Evolutionary conservation across 2,797 vertebrate species (phyloP), one percentile per base, ranked within the genome.

Genomic region (Fratercula arctica): DNA sequence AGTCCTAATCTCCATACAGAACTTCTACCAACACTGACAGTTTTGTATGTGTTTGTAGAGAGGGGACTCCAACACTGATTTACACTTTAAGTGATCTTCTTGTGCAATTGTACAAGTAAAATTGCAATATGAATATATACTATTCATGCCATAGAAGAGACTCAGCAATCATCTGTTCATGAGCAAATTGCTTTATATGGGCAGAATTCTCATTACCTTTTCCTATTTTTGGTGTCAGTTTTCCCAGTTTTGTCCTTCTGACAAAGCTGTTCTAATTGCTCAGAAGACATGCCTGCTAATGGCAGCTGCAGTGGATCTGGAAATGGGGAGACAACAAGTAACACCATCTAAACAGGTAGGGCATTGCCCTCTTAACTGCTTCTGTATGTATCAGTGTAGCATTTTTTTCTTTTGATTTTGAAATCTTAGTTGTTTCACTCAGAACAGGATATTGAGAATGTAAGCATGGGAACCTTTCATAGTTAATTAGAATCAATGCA

Each of bases 261-360:
- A 99, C 96, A 98, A 98, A 95, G 97, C 97, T 19, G 91, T 99
- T 94, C 97, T 99, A 57, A 97, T 99, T 97, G 98, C 98, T 85
- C 99, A 99, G 98, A 99, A 98, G 98, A 99, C 98, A 0, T 99
- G 99, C 92, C 98, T 99, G 92, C 97, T 99, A 66, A 98, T 99
- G 98, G 98, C 98, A 92, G 98, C 98, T 83, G 98, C 99, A 61
- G 95, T 98, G 76, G 98, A 98, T 97, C 95, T 99, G 95, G 98
- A 99, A 81, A 96, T 98, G 94, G 98, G 98, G 79, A 99, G 98
- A 96, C 98, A 95, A 60, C 93, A 98, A 95, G 77, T 70, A 84
- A 86, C 97, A 86, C 91, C 93, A 72, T 97, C 80, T 70, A 98
- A 98, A 82, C 98, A 99, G 99, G 99, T 99, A 98, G 75, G 96